Base-by-base conservation (phyloP, 2,113 vertebrate species). In the Pseudopodoces humilis region DNA sequence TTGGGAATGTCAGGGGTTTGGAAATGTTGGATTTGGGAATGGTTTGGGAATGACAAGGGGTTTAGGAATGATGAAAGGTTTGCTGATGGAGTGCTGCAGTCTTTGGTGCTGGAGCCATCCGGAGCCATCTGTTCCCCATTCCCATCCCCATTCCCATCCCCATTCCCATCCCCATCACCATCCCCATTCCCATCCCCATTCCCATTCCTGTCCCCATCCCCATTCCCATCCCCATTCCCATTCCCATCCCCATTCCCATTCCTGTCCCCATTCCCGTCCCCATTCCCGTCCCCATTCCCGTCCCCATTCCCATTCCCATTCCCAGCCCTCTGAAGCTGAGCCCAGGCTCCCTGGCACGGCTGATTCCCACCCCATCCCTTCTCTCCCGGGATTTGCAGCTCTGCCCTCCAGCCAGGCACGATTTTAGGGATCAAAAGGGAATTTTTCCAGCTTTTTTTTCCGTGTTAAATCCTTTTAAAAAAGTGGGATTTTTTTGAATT, bases 91-190 rank as follows among this genome's bases (percentile, higher is more conserved):
- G 52, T 58, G 0, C 13, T 21, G 58, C 56, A 28, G 81, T 28
- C 7, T 14, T 35, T 4, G 84, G 47, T 31, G 52, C 30, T 0
- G 17, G 50, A 53, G 37, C 93, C 75, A 15, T 47, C 72, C n/a
- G 3, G 47, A 58, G 15, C 88, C 92, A 77, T 96, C 88, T 95
- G 92, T 65, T 94, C 88, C 90, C 75, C 90, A 88, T 95, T 83
- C 37, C 37, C 37, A 39, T 39, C 37, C 37, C 37, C 9, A 37
- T 37, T 39, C 37, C 37, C 37, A 39, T 39, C 37, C 37, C 37
- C 37, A 39, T 39, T 39, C 37, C 37, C 37, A 39, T 39, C 10
- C 37, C 37, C 37, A 11, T 39, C n/a, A n/a, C n/a, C n/a, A n/a
- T n/a, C n/a, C 37, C 37, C 37, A 39, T 39, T 39, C 37, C 37